Evolutionary conservation across 2,797 vertebrate genomes (phyloP).

Genomic region (Poeciliopsis presidionis): DNA sequence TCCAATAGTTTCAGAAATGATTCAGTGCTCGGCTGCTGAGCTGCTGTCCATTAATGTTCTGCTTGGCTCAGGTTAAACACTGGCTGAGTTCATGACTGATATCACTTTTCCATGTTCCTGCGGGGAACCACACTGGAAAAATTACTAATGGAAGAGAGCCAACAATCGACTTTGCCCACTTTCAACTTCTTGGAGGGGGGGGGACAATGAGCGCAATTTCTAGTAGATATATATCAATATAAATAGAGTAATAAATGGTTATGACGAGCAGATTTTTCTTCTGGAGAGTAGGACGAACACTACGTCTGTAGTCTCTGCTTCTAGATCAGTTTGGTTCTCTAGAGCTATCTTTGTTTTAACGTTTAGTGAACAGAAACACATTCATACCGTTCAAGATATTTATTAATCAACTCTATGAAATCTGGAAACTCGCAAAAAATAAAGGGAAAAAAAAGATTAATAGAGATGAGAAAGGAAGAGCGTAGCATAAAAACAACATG

Average conservation of each 20-base stretch:
- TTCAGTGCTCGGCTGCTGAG: slow-evolving; percentile 23
- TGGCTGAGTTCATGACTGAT: slow-evolving; percentile 30
- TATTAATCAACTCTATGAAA: not conserved
- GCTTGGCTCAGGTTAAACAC: slow-evolving; percentile 19
- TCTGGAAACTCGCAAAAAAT: not conserved
- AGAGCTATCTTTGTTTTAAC: not conserved
- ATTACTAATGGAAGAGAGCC: slow-evolving; percentile 32
- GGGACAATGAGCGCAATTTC: not conserved
- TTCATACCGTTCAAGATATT: not conserved
- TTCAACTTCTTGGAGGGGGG: slow-evolving; percentile 12
- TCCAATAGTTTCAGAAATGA: slow-evolving; percentile 34
- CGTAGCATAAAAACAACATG: not conserved
- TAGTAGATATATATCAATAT: not conserved
- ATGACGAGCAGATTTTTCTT: not conserved
- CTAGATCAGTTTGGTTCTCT: not conserved
- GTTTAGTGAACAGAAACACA: not conserved
- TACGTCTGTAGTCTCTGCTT: not conserved
- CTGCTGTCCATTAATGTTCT: slow-evolving; percentile 19
- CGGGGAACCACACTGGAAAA: slow-evolving; percentile 24
- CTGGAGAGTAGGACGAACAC: not conserved
- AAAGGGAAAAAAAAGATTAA: not conserved
- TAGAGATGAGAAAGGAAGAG: not conserved
- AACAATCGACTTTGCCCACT: slow-evolving; percentile 14
- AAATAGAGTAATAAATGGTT: not conserved
- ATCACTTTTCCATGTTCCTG: slow-evolving; percentile 30